Evolutionary conservation across 2,113 vertebrate genomes (phyloP).

Genomic region (Ibidorhyncha struthersii): DNA sequence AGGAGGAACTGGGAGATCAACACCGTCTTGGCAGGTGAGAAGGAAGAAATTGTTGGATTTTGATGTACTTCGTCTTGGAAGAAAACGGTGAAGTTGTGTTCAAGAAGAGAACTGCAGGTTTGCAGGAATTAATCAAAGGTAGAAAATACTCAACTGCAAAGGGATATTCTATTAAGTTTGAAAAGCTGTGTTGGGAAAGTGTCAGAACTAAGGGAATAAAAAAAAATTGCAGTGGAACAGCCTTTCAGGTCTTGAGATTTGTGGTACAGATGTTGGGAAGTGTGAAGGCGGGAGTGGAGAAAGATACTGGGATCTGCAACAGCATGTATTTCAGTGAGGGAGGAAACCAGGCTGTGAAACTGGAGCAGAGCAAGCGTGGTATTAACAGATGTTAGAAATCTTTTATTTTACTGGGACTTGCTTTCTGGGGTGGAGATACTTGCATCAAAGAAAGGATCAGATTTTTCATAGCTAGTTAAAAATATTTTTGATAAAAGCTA

Average conservation of each 20-base stretch:
- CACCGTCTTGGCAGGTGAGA: not conserved
- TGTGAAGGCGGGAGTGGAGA: not conserved
- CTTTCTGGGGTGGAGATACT: not conserved
- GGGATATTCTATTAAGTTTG: not conserved
- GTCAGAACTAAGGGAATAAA: not conserved
- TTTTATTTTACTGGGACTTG: not conserved
- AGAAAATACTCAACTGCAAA: not conserved
- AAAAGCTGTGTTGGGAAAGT: not conserved
- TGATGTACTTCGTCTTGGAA: not conserved
- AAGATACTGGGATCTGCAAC: not conserved
- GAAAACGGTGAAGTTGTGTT: not conserved
- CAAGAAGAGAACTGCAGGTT: not conserved
- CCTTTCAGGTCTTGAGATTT: not conserved
- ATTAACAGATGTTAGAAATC: not conserved
- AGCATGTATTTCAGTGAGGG: not conserved
- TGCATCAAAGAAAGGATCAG: not conserved
- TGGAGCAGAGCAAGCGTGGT: not conserved
- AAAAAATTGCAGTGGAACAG: not conserved
- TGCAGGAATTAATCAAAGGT: not conserved
- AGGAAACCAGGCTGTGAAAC: not conserved
- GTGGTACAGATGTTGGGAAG: fast-evolving
- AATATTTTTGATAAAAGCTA: not conserved
- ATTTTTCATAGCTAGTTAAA: not conserved
- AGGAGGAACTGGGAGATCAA: not conserved
- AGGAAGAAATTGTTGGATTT: not conserved